A percentile compares a stretch with the other conserved stretches of the same genome.
Evolutionary conservation across 1,140 invertebrate genomes (phyloP).

Genomic region (Ceratina japonica): DNA sequence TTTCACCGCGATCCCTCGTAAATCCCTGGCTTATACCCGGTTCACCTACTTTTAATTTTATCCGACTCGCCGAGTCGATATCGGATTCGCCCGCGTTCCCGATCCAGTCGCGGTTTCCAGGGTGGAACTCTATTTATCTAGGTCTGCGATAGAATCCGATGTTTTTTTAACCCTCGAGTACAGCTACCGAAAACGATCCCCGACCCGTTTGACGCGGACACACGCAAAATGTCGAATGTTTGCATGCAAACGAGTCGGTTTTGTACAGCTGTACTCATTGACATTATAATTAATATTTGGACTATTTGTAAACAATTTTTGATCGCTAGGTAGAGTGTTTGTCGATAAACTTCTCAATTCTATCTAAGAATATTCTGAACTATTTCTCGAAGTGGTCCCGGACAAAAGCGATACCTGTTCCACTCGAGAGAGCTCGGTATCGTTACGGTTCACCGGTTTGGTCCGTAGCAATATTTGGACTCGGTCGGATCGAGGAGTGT

Average conservation of each 20-base stretch:
- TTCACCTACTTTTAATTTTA: conserved; percentile 33
- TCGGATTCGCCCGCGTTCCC: not conserved
- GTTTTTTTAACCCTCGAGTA: no score
- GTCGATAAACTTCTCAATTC: no score
- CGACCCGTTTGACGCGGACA: no score
- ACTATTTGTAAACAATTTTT: no score
- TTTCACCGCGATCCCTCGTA: conserved; percentile 15
- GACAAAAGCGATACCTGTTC: not conserved
- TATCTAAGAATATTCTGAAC: no score
- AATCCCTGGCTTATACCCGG: conserved; percentile 4
- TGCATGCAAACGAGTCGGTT: no score
- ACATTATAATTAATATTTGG: no score
- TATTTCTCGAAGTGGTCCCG: not conserved
- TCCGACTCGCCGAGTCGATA: not conserved
- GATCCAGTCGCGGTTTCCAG: not conserved
- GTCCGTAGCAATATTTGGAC: conserved; percentile 19
- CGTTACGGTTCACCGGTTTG: not conserved
- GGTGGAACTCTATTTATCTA: not conserved
- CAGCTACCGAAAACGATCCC: no score
- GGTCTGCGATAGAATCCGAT: not conserved
- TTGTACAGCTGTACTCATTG: no score
- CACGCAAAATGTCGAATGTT: no score
- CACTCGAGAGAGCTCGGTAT: no score
- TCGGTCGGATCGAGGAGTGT: conserved; percentile 5
- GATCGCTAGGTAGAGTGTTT: no score